Base-by-base conservation (phyloP, 2,113 vertebrate genomes). In the Indicator maculatus region DNA sequence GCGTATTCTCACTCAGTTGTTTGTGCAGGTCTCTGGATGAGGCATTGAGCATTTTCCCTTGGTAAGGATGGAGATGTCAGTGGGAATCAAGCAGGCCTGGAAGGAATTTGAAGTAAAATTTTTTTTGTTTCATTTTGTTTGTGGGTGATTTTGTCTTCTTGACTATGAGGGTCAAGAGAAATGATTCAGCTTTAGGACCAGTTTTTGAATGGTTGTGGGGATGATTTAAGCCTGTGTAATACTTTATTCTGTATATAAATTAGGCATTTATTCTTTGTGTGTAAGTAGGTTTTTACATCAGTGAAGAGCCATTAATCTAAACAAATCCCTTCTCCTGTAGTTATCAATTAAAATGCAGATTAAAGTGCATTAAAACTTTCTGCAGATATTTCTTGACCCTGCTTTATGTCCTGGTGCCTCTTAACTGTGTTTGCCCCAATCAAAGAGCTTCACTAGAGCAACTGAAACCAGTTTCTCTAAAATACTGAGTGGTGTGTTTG, bases 401-500 rank as follows among this genome's bases (percentile, higher is more conserved):
- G 18, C 61, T 90, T 63, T 78, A 53, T 84, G 53, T 72, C 65
- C 78, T 88, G 59, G 38, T 92, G 70, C 90, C 91, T 90, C 44
- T 91, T 93, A 81, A 23, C 64, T 47, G 44, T 38, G 65, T 88
- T 70, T 95, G 93, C 64, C 64, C 64, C 53, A 64, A 83, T 83
- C 58, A 66, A 74, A 85, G 64, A 58, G 19, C 86, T 92, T 84
- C 45, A 53, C 58, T 77, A 65, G 33, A 87, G 69, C 80, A 90
- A 53, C 82, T 95, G 94, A 95, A 96, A 96, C 60, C 44, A 89
- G 73, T 93, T 72, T 92, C 79, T 78, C 70, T 69, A 59, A 94
- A 94, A 94, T 91, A 66, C 84, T 63, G 50, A 59, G 70, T 88
- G 82, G 87, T 84, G 80, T 91, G 92, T 96, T 88, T 47, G 65